Conservation (phyloP, 2,888 invertebrate genomes). For the Rutpela maculata region DNA sequence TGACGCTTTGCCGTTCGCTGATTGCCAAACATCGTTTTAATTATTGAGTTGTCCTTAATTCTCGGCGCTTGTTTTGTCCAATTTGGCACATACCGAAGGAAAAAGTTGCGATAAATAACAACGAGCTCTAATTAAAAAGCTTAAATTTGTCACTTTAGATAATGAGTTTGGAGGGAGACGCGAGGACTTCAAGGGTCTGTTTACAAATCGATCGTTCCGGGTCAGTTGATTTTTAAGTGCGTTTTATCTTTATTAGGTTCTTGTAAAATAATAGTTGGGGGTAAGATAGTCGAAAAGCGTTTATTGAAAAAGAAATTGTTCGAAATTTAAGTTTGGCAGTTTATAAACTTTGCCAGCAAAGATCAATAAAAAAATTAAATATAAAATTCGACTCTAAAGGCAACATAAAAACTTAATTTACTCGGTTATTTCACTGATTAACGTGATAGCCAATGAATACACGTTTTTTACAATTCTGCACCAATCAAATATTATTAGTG, state of each 20-base stretch:
- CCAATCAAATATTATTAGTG: no score
- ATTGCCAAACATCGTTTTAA: conserved; percentile 36
- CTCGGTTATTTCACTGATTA: no score
- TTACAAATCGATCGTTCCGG: background rate
- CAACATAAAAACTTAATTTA: no score
- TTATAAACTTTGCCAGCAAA: no score
- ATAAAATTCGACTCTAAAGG: no score
- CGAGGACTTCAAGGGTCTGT: background rate
- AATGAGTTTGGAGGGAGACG: background rate
- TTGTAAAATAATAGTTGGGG: no score
- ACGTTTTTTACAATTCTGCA: no score
- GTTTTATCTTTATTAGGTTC: background rate
- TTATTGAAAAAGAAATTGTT: no score
- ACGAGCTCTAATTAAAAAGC: conserved; percentile 26
- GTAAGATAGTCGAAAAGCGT: no score
- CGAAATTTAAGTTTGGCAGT: no score
- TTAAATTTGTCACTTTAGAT: conserved; percentile 18
- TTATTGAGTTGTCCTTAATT: conserved; percentile 40
- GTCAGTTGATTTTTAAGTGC: background rate
- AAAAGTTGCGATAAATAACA: conserved; percentile 26
- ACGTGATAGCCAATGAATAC: no score
- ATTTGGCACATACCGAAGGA: conserved; percentile 13
- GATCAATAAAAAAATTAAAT: no score
- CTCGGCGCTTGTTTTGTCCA: conserved; percentile 27
- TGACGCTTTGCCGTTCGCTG: conserved; percentile 32